Conservation (phyloP, 1,140 invertebrate genomes). For the Pemphigus obesinymphae region DNA sequence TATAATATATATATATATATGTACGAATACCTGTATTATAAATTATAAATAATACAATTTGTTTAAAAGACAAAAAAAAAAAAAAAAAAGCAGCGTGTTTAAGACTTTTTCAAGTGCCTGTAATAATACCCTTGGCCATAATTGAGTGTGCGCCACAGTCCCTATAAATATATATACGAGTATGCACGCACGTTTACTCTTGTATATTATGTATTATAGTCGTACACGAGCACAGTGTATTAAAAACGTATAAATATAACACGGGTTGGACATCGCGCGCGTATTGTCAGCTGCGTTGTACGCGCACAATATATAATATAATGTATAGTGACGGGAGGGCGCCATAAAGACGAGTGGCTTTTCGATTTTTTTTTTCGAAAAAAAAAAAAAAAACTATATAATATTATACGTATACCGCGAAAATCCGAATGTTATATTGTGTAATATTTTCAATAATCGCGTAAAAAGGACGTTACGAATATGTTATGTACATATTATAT, state of each 20-base stretch:
- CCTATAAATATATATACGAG: too few species aligned
- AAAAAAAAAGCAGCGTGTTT: too few species aligned
- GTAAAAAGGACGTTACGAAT: slow-evolving; percentile 31
- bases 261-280: background rate
- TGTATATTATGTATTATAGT: background rate
- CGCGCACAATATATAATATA: too few species aligned
- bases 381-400: background rate
- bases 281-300: background rate
- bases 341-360: slow-evolving; percentile 7
- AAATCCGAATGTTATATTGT: background rate
- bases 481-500: too few species aligned
- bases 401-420: background rate
- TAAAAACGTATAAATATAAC: slow-evolving; percentile 16
- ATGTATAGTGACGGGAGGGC: background rate
- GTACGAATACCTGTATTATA: too few species aligned
- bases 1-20: too few species aligned
- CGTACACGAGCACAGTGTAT: background rate
- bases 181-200: too few species aligned
- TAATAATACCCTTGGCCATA: too few species aligned
- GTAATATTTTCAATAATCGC: background rate
- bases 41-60: too few species aligned
- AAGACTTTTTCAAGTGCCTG: too few species aligned
- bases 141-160: too few species aligned
- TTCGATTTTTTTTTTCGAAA: slow-evolving; percentile 19
- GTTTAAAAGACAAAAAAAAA: too few species aligned